Conservation (phyloP, 1,140 invertebrate species). For the Drosophila suzukii region DNA sequence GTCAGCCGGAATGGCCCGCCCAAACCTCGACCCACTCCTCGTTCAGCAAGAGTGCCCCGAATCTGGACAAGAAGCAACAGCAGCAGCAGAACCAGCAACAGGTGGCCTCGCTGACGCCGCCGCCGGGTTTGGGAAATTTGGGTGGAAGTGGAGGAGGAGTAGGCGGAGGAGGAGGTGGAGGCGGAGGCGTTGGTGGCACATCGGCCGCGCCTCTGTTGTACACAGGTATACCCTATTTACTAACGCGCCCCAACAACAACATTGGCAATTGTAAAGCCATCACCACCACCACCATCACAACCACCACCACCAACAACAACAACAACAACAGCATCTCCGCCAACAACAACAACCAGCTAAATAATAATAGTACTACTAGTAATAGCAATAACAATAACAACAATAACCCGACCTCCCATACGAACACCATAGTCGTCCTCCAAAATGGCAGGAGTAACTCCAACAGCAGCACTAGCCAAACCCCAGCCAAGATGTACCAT, state of each 20-base stretch:
- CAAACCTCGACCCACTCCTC: slow-evolving; percentile 84
- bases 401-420: slow-evolving; percentile 39
- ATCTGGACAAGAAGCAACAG: slow-evolving; percentile 90
- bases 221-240: slow-evolving; percentile 71
- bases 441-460: slow-evolving; percentile 24
- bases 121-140: slow-evolving; percentile 23
- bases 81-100: slow-evolving; percentile 32
- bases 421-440: slow-evolving; percentile 40
- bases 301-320: slow-evolving; percentile 7
- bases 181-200: slow-evolving; percentile 40
- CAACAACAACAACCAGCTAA: slow-evolving; percentile 35
- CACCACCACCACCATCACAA: slow-evolving; percentile 22
- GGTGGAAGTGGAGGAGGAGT: slow-evolving; percentile 32
- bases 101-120: slow-evolving; percentile 43
- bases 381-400: slow-evolving; percentile 51
- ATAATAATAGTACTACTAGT: slow-evolving; percentile 24
- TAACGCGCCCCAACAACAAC: slow-evolving; percentile 58
- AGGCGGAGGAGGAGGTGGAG: slow-evolving; percentile 25
- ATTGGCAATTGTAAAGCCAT: slow-evolving; percentile 33
- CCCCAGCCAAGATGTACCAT: slow-evolving; percentile 37
- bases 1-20: slow-evolving; percentile 80
- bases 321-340: slow-evolving; percentile 32
- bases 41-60: slow-evolving; percentile 89
- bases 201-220: slow-evolving; percentile 2
- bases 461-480: slow-evolving; percentile 18